Percentiles rank a stretch among this genome's conserved stretches.
Evolutionary conservation across 2,888 invertebrate species (phyloP).

Genomic region (Melitaea athalia): DNA sequence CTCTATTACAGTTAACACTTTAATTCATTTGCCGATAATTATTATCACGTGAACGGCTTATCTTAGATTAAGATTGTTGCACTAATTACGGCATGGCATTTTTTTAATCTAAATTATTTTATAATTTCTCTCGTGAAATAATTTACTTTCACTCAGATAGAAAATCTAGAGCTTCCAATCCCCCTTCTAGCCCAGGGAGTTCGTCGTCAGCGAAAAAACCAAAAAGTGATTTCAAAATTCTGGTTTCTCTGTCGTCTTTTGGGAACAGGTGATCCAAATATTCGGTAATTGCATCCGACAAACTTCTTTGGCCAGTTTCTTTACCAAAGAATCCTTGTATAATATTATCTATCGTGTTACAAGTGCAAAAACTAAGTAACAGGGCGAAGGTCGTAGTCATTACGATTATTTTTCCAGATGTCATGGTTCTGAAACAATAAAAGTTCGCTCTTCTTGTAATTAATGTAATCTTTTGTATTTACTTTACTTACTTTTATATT

Average conservation of each 20-base stretch:
- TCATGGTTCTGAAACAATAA: constrained; percentile 51
- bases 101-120: constrained; percentile 31
- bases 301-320: constrained; percentile 50
- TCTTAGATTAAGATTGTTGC: constrained; percentile 8
- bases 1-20: too few relatives aligned
- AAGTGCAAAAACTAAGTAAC: constrained; percentile 45
- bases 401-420: constrained; percentile 37
- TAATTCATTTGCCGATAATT: too few relatives aligned
- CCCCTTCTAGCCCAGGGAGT: constrained; percentile 43
- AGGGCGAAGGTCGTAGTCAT: constrained; percentile 42
- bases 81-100: constrained; percentile 18
- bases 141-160: constrained; percentile 39
- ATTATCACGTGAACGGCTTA: too few relatives aligned
- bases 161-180: constrained; percentile 47
- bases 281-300: constrained; percentile 59
- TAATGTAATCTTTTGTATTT: not conserved
- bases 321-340: constrained; percentile 40
- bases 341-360: constrained; percentile 45
- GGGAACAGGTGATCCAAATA: constrained; percentile 64
- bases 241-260: constrained; percentile 65
- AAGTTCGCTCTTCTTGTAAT: not conserved
- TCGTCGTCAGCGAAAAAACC: constrained; percentile 56
- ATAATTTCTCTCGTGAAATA: constrained; percentile 29
- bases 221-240: constrained; percentile 63
- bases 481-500: too few relatives aligned